Conservation (phyloP, 2,797 vertebrate genomes). For the Clarias fuscus region DNA sequence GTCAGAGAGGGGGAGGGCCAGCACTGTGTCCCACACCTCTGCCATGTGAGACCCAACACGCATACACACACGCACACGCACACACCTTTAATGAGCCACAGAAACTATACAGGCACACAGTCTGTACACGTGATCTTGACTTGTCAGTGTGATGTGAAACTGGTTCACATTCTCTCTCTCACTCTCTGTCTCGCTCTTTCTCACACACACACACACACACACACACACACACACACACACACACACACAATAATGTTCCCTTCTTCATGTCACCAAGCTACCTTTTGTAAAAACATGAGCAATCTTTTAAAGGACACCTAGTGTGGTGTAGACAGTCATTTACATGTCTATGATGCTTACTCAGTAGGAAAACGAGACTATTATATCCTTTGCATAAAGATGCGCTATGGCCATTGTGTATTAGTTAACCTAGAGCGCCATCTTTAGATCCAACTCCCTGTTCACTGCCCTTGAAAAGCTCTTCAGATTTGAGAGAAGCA, state of each 20-base stretch:
- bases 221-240: background rate
- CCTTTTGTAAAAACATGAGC: background rate
- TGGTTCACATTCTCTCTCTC: background rate
- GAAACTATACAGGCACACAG: slow-evolving; percentile 40
- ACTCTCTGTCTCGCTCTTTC: too few relatives aligned
- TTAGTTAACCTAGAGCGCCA: slow-evolving; percentile 46
- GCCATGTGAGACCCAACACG: slow-evolving; percentile 16
- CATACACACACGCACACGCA: slow-evolving; percentile 34
- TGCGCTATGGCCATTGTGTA: background rate
- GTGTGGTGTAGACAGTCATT: background rate
- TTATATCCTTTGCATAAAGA: slow-evolving; percentile 10
- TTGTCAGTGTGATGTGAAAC: slow-evolving; percentile 22
- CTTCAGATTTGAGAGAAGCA: slow-evolving; percentile 17
- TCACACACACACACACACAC: background rate
- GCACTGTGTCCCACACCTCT: slow-evolving; percentile 40
- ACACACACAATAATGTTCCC: background rate
- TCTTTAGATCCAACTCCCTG: slow-evolving; percentile 40
- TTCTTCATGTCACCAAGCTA: background rate
- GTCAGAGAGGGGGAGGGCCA: slow-evolving; percentile 31
- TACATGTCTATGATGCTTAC: background rate
- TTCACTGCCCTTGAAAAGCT: slow-evolving; percentile 49
- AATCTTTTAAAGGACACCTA: slow-evolving; percentile 4
- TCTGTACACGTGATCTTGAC: slow-evolving; percentile 19
- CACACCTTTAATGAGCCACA: slow-evolving; percentile 48
- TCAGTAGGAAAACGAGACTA: slow-evolving; percentile 16